These are phyloP conservation scores for Antitype chi DNA, from an alignment of 2,888 invertebrate species.

Conservation along the genomic window DNA sequence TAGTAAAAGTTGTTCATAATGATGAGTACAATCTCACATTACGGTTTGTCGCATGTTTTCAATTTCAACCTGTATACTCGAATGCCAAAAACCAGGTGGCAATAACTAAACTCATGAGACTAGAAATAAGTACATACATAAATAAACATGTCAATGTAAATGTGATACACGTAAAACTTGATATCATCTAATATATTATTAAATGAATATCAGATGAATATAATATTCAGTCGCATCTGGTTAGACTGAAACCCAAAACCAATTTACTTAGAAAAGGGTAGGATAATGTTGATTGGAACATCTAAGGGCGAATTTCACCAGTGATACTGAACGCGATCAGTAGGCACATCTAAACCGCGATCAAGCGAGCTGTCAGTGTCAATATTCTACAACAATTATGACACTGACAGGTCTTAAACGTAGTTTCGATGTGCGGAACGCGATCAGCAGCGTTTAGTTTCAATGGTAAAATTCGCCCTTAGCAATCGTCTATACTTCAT, in stretches of 20 bases:
- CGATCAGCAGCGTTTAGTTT: neutral
- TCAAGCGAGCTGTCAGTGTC: neutral
- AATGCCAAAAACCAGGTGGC: neutral
- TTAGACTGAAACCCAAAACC: constrained; percentile 26
- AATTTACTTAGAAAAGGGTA: constrained; percentile 40
- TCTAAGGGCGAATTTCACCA: neutral
- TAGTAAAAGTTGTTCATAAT: no score
- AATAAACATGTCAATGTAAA: neutral
- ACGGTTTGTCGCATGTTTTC: no score
- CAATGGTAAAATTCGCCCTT: neutral
- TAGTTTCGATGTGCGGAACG: neutral
- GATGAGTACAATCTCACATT: no score
- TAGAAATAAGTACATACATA: neutral
- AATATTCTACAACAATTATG: neutral
- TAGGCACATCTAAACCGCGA: neutral
- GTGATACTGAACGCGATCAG: neutral
- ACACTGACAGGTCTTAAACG: neutral
- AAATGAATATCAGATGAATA: constrained; percentile 29
- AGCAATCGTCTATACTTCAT: constrained; percentile 26
- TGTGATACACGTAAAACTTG: constrained; percentile 8
- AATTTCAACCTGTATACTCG: no score
- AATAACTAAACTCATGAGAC: neutral
- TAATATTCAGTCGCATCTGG: constrained; percentile 36
- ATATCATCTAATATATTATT: constrained; percentile 5
- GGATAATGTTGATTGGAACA: constrained; percentile 25